phyloP scores from a whole-genome alignment of 2,797 vertebrate species.

The Macrochelys suwanniensis region DNA sequence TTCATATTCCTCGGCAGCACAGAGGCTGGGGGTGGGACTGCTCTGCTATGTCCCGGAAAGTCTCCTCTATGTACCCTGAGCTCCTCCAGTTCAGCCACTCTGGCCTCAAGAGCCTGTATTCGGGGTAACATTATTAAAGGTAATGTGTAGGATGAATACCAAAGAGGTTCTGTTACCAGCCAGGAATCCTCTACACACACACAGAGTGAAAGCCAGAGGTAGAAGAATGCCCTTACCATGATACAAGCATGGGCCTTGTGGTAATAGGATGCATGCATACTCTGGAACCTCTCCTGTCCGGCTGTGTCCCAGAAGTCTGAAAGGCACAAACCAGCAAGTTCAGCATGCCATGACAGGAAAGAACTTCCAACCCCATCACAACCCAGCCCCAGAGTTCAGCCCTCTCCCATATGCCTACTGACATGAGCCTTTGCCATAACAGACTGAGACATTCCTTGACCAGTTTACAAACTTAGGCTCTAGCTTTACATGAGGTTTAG shows the following conservation, averaged over 20 bases:
- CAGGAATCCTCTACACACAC: neutral
- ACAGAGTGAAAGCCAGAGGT: neutral
- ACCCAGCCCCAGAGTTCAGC: neutral
- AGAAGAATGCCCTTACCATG: constrained; percentile 86
- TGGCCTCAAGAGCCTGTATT: neutral
- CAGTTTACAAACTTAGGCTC: neutral
- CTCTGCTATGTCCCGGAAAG: neutral
- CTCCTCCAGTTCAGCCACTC: neutral
- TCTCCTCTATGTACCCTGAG: neutral
- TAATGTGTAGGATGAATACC: neutral
- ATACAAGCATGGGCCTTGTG: constrained; percentile 97
- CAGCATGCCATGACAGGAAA: neutral
- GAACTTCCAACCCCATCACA: neutral
- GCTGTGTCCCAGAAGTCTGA: constrained; percentile 98
- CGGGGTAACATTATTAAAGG: neutral
- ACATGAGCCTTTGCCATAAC: neutral
- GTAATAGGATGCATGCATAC: constrained; percentile 97
- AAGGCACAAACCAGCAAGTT: neutral
- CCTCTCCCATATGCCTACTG: too few species aligned
- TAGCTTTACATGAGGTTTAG: neutral
- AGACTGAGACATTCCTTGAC: neutral
- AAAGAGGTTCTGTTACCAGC: accelerated
- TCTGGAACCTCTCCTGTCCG: constrained; percentile 96
- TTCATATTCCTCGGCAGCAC: neutral
- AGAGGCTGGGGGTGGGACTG: neutral